Evolutionary conservation across 2,888 invertebrate genomes (phyloP).

Genomic region (Acanthacorydalis orientalis): DNA sequence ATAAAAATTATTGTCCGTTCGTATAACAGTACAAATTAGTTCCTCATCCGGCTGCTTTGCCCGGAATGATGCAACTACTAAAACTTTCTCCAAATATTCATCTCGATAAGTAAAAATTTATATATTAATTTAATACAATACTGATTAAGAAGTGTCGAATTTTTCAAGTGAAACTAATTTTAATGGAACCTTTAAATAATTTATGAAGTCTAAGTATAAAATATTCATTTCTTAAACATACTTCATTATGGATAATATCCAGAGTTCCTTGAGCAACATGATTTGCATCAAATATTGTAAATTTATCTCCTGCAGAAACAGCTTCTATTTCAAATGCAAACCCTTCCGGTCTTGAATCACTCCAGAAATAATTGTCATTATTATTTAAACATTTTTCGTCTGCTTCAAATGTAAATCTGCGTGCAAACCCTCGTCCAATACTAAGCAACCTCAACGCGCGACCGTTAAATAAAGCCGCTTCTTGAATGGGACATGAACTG

Average conservation of each 20-base stretch:
- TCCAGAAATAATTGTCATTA: conserved; percentile 61
- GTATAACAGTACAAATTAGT: no score
- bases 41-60: no score
- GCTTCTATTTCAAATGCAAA: conserved; percentile 55
- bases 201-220: no score
- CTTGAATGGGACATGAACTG: conserved; percentile 29
- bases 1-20: no score
- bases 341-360: conserved; percentile 55
- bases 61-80: no score
- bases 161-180: background rate
- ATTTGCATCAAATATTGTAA: conserved; percentile 51
- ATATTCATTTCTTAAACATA: conserved; percentile 19
- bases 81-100: no score
- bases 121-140: conserved; percentile 9
- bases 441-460: conserved; percentile 45
- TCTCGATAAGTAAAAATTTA: background rate
- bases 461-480: conserved; percentile 45
- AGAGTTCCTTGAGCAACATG: conserved; percentile 48
- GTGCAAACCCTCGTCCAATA: conserved; percentile 57
- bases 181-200: no score
- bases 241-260: conserved; percentile 48
- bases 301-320: conserved; percentile 49
- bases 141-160: background rate
- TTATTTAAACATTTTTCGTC: conserved; percentile 40
- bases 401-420: conserved; percentile 55